Evolutionary conservation across 2,888 invertebrate species (phyloP).

Genomic region (Aelia acuminata): DNA sequence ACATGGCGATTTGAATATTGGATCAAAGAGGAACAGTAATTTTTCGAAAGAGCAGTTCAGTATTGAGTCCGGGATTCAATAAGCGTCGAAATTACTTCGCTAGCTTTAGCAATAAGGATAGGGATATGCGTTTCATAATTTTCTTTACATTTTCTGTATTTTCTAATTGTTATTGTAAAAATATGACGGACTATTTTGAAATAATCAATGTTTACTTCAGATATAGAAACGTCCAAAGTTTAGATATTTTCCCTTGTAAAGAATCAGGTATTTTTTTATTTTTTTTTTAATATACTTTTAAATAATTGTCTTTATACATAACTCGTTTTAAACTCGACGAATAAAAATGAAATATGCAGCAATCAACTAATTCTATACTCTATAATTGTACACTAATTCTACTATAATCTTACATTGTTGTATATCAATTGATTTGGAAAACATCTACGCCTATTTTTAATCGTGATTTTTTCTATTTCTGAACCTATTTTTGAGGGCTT

Average conservation of each 20-base stretch:
- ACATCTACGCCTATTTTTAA: too few relatives aligned
- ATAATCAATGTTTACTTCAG: conserved; percentile 28
- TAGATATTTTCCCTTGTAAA: conserved; percentile 11
- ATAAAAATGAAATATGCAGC: too few relatives aligned
- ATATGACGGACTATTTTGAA: background rate
- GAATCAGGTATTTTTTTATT: conserved; percentile 16
- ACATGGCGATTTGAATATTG: background rate
- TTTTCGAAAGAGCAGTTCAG: background rate
- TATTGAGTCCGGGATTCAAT: background rate
- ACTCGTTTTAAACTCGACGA: background rate
- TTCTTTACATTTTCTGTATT: background rate
- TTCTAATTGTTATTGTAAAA: background rate
- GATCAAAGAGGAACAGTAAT: background rate
- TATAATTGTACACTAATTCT: too few relatives aligned
- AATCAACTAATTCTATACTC: too few relatives aligned
- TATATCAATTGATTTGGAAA: too few relatives aligned
- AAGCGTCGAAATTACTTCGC: background rate
- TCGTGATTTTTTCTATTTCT: too few relatives aligned
- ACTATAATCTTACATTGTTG: too few relatives aligned
- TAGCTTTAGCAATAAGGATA: background rate
- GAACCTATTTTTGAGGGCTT: too few relatives aligned
- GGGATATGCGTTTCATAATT: background rate
- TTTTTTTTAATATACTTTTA: too few relatives aligned
- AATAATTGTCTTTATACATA: too few relatives aligned
- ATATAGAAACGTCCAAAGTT: background rate